Conservation (phyloP, 2,797 vertebrate genomes). For the Heliangelus exortis region DNA sequence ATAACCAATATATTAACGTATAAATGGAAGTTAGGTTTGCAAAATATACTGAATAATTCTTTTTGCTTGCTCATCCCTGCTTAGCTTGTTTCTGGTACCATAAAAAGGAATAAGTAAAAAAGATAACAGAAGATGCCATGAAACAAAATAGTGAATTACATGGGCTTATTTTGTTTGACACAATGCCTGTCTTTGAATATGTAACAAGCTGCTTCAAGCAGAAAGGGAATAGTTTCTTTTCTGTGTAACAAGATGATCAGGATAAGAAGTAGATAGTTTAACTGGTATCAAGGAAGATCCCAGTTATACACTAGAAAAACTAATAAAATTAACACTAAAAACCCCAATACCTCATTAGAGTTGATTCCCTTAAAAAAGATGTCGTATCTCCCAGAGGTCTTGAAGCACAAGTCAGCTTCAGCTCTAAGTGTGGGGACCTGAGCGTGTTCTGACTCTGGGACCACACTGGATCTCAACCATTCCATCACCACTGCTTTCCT, state of each 20-base stretch:
- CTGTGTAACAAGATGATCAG: neutral
- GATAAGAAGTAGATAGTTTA: neutral
- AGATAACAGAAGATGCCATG: neutral
- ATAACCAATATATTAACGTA: neutral
- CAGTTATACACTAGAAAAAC: neutral
- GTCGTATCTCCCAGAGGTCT: neutral
- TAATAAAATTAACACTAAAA: neutral
- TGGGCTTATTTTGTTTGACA: neutral
- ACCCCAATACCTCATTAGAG: neutral
- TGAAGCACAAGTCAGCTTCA: neutral
- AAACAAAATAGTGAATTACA: neutral
- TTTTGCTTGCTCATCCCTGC: neutral
- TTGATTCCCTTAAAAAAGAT: neutral
- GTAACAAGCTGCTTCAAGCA: neutral
- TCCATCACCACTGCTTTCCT: neutral
- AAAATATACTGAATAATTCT: neutral
- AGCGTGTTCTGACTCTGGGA: neutral
- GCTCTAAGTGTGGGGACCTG: fast-evolving
- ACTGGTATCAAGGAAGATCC: neutral
- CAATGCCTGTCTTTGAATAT: neutral
- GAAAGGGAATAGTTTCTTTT: neutral
- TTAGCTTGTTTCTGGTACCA: neutral
- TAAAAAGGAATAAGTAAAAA: neutral
- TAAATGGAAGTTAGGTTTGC: neutral
- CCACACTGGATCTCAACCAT: neutral